Evolutionary conservation across 2,797 vertebrate genomes (phyloP).

Genomic region (Acropternis orthonyx): DNA sequence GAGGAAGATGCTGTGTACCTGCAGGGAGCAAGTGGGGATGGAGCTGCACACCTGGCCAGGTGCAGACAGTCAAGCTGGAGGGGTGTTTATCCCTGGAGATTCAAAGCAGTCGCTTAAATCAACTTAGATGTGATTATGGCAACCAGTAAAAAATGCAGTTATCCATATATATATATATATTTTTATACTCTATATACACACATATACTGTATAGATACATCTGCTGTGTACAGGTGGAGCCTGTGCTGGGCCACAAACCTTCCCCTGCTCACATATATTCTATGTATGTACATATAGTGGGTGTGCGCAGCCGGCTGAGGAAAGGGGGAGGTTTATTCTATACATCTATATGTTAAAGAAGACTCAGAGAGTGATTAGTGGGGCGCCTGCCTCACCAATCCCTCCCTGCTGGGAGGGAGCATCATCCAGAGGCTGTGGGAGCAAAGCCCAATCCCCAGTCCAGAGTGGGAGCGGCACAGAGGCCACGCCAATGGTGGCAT

Average conservation of each 20-base stretch:
- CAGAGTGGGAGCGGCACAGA: accelerated
- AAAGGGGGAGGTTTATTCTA: not conserved
- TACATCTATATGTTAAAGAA: not conserved
- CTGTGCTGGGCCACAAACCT: not conserved
- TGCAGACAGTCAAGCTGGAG: not conserved
- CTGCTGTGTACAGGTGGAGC: not conserved
- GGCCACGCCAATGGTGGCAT: not conserved
- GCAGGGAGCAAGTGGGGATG: not conserved
- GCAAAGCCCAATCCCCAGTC: not conserved
- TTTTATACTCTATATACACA: not conserved
- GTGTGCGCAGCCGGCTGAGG: not conserved
- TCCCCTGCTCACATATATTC: not conserved
- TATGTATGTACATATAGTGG: not conserved
- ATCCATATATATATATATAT: not conserved
- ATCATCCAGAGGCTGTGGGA: not conserved
- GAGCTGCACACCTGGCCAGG: accelerated
- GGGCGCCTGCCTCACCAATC: accelerated
- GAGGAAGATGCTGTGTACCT: accelerated
- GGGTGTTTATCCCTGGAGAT: not conserved
- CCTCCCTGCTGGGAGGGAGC: not conserved
- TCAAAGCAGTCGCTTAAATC: not conserved
- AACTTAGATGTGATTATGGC: not conserved
- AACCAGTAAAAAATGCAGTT: not conserved
- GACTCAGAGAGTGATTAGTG: accelerated
- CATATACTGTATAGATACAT: not conserved